phyloP scores from a whole-genome alignment of 2,797 vertebrate genomes.

The Coranthus polyacanthus region DNA sequence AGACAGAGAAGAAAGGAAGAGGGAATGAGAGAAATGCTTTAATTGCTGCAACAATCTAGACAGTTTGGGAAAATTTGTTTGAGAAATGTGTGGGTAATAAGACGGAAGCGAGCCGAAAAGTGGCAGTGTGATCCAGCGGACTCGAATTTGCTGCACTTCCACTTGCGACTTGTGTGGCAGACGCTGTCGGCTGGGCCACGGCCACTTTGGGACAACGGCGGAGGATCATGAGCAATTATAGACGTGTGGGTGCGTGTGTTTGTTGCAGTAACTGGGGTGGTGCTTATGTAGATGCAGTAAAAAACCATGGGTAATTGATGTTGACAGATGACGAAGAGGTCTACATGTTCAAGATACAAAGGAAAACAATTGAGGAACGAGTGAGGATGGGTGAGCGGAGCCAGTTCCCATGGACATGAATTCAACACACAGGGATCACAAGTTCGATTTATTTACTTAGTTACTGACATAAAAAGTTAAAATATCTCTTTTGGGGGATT shows the following conservation, averaged over 20 bases:
- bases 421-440: conserved; percentile 41
- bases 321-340: conserved; percentile 72
- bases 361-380: conserved; percentile 66
- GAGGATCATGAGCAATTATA: conserved; percentile 59
- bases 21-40: conserved; percentile 81
- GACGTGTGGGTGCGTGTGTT: conserved; percentile 59
- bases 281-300: conserved; percentile 59
- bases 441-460: conserved; percentile 16
- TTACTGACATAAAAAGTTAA: not conserved
- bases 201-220: conserved; percentile 54
- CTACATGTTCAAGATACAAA: conserved; percentile 63
- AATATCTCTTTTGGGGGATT: conserved; percentile 2
- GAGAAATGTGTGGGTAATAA: conserved; percentile 79
- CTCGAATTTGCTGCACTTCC: conserved; percentile 55
- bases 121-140: conserved; percentile 65
- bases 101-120: conserved; percentile 63
- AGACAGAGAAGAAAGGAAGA: conserved; percentile 72
- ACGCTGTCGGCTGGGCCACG: conserved; percentile 41
- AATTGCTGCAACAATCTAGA: conserved; percentile 83
- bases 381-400: conserved; percentile 47
- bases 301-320: conserved; percentile 68
- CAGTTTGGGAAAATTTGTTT: conserved; percentile 75
- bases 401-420: conserved; percentile 54
- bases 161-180: conserved; percentile 74
- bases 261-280: conserved; percentile 51